Percentiles rank a stretch among this genome's conserved stretches.
Evolutionary conservation across 2,797 vertebrate species (phyloP).

Genomic region (Bradypodion ventrale): DNA sequence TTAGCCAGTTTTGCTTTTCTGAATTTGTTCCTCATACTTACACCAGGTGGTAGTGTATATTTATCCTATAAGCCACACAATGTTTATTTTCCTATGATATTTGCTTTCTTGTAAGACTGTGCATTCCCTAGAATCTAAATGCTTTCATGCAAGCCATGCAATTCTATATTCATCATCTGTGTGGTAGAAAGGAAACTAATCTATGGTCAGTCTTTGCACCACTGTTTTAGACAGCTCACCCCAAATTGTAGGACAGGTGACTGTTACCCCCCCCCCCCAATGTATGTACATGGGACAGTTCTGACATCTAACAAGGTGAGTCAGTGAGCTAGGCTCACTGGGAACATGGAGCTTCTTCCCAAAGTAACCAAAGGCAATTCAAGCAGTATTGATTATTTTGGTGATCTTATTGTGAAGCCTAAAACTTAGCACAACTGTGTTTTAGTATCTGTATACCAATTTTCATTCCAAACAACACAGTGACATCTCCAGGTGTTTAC

Average conservation of each 20-base stretch:
- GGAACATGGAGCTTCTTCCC: conserved; percentile 17
- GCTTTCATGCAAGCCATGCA: neutral
- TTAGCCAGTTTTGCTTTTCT: neutral
- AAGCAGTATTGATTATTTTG: neutral
- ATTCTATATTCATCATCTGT: neutral
- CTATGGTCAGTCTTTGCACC: too few species aligned
- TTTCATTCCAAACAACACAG: conserved; percentile 6
- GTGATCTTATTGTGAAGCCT: neutral
- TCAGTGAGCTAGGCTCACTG: neutral
- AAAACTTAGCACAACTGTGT: neutral
- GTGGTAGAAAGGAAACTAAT: too few species aligned
- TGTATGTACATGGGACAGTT: neutral
- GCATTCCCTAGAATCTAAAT: neutral
- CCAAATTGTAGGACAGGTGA: neutral
- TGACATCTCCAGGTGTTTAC: conserved; percentile 20
- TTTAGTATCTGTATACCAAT: conserved; percentile 28
- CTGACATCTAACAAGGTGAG: neutral
- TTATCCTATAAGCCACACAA: neutral
- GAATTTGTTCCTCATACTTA: neutral
- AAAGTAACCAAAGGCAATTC: neutral
- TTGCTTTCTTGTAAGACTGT: neutral
- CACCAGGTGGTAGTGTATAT: neutral
- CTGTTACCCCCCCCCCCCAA: too few species aligned
- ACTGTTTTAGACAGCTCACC: neutral
- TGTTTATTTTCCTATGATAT: neutral